Percentiles rank a stretch among this genome's conserved stretches.
Conservation (phyloP, 2,797 vertebrate genomes). For the Leptatherina wallacei region DNA sequence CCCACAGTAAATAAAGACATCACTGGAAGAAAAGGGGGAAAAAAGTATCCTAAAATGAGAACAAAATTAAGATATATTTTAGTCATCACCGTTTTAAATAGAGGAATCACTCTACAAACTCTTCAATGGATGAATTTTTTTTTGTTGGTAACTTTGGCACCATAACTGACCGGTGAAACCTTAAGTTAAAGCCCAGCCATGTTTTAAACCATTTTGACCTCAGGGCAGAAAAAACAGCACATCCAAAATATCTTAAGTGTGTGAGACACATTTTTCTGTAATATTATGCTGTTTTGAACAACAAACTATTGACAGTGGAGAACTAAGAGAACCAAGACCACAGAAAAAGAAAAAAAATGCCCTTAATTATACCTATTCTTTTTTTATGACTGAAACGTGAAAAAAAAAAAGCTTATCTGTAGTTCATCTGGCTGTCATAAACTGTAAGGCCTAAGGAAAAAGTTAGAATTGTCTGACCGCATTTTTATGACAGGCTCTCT, state of each 20-base stretch:
- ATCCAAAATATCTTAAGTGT: background rate
- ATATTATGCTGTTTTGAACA: background rate
- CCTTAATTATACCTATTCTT: too few species aligned
- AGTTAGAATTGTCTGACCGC: too few species aligned
- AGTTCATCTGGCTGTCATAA: too few species aligned
- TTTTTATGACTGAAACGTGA: too few species aligned
- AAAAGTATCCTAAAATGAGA: background rate
- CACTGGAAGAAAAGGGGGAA: background rate
- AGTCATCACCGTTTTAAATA: background rate
- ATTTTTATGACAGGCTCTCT: too few species aligned
- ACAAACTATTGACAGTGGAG: background rate
- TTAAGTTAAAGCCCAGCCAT: background rate
- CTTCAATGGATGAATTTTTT: background rate
- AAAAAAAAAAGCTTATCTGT: too few species aligned
- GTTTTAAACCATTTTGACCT: background rate
- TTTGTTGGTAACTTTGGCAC: background rate
- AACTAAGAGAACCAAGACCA: background rate
- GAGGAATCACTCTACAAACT: background rate
- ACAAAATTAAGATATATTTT: background rate
- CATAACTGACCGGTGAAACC: background rate
- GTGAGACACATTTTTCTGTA: background rate
- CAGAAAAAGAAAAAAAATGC: too few species aligned
- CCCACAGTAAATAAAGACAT: constrained; percentile 13
- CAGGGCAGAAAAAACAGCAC: background rate
- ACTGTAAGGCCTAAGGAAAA: too few species aligned